Conservation (phyloP, 2,888 invertebrate species). For the Malthinus seriepunctatus region DNA sequence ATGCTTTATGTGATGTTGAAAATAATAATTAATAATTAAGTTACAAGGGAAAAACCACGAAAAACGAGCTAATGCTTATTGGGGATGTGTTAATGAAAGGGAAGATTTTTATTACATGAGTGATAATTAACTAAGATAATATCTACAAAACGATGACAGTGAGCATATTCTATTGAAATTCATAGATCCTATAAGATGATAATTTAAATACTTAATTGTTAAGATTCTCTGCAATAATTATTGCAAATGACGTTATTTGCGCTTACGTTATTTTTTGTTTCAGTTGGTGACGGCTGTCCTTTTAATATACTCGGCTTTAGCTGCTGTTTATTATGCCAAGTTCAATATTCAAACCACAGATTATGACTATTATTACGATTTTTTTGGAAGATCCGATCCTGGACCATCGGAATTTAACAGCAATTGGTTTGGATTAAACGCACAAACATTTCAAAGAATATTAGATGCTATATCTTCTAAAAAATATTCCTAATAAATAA, state of each 20-base stretch:
- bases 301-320: slow-evolving; percentile 81
- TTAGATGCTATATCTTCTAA: slow-evolving; percentile 61
- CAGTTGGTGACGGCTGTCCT: slow-evolving; percentile 81
- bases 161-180: too few relatives aligned
- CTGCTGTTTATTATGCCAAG: slow-evolving; percentile 86
- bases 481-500: slow-evolving; percentile 48
- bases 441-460: slow-evolving; percentile 69
- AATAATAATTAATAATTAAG: too few relatives aligned
- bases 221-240: too few relatives aligned
- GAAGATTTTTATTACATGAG: too few relatives aligned
- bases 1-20: too few relatives aligned
- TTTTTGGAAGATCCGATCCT: slow-evolving; percentile 67
- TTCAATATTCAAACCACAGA: slow-evolving; percentile 82
- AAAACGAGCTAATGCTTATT: too few relatives aligned
- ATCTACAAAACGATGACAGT: too few relatives aligned
- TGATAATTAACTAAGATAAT: too few relatives aligned
- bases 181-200: too few relatives aligned
- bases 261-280: slow-evolving; percentile 40
- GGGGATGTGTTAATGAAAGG: too few relatives aligned
- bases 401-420: slow-evolving; percentile 51
- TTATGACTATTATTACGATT: slow-evolving; percentile 74
- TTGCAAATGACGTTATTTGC: background rate
- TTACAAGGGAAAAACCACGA: too few relatives aligned
- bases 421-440: slow-evolving; percentile 61
- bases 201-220: too few relatives aligned